A percentile compares a stretch with the other conserved stretches of the same genome.
Evolutionary conservation across 2,113 vertebrate genomes (phyloP).

Genomic region (Syngnathus scovelli): DNA sequence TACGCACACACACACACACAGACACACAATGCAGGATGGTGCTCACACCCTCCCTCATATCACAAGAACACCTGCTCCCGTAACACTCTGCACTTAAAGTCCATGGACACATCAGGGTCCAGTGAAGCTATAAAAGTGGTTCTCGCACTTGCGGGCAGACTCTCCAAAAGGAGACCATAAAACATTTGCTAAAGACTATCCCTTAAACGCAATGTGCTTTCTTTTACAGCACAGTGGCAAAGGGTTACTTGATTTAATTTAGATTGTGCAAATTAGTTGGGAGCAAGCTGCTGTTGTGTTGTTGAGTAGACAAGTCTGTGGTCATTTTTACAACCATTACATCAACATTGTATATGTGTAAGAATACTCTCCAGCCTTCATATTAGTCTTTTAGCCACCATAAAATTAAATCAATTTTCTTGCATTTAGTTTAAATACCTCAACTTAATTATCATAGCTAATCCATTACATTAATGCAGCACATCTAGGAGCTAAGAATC

Average conservation of each 20-base stretch:
- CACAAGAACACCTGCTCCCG: conserved; percentile 59
- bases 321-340: neutral
- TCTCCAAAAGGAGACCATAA: conserved; percentile 31
- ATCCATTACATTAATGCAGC: neutral
- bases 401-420: neutral
- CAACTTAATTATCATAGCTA: neutral
- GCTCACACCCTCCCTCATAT: conserved; percentile 1
- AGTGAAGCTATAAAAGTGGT: conserved; percentile 45
- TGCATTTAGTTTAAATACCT: neutral
- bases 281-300: neutral
- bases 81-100: conserved; percentile 39
- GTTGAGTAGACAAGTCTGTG: neutral
- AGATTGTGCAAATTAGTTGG: conserved; percentile 10
- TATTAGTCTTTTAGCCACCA: neutral
- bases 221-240: neutral
- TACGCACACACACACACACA: conserved; percentile 17
- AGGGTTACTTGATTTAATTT: conserved; percentile 17
- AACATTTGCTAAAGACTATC: conserved; percentile 26
- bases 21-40: conserved; percentile 41
- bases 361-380: neutral
- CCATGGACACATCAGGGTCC: conserved; percentile 30
- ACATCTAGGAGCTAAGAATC: neutral
- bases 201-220: conserved; percentile 5
- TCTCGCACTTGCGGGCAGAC: conserved; percentile 47
- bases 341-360: neutral